Evolutionary conservation across 2,113 vertebrate species (phyloP).

Genomic region (Megaceryle maxima): DNA sequence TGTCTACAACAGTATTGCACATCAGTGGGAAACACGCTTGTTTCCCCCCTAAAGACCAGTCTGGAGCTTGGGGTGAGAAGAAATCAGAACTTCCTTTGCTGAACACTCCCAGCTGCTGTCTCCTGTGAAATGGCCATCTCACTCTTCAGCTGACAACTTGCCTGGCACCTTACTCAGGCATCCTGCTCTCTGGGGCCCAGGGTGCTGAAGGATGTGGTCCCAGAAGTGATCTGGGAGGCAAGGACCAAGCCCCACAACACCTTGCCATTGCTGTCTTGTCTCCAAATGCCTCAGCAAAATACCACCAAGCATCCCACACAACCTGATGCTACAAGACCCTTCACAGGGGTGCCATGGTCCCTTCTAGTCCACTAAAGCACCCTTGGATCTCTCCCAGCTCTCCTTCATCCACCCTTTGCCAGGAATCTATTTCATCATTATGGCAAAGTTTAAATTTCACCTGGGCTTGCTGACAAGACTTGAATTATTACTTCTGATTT

Average conservation of each 20-base stretch:
- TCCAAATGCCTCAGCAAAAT: not conserved
- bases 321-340: not conserved
- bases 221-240: not conserved
- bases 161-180: rapidly evolving
- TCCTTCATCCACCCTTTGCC: not conserved
- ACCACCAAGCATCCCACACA: not conserved
- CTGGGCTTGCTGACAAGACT: not conserved
- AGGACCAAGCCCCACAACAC: rapidly evolving
- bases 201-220: rapidly evolving
- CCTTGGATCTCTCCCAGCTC: not conserved
- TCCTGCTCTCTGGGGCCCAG: rapidly evolving
- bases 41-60: not conserved
- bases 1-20: rapidly evolving
- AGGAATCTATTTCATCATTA: not conserved
- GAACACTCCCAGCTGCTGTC: not conserved
- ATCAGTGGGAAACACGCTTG: not conserved
- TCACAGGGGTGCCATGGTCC: not conserved
- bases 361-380: not conserved
- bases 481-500: not conserved
- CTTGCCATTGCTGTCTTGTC: not conserved
- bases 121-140: rapidly evolving
- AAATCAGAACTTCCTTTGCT: not conserved
- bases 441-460: not conserved
- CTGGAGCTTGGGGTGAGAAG: not conserved
- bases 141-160: not conserved